phyloP scores from a whole-genome alignment of 2,113 vertebrate species.

The Prunella himalayana region DNA sequence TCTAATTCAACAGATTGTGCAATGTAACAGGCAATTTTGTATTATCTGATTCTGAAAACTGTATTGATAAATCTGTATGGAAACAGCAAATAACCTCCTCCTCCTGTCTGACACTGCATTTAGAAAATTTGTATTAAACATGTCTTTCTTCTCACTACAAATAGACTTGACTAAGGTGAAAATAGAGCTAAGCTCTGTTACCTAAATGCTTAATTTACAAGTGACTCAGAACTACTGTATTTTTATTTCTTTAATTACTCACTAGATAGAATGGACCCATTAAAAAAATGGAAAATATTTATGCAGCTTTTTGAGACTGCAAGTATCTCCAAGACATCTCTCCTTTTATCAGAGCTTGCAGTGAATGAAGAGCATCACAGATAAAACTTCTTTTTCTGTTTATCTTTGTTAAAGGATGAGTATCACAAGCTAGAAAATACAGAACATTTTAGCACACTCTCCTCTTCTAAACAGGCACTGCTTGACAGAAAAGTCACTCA shows the following conservation, averaged over 20 bases:
- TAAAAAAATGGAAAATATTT: slow-evolving; percentile 22
- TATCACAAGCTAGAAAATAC: not conserved
- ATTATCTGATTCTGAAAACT: not conserved
- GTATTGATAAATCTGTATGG: not conserved
- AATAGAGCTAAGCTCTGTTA: not conserved
- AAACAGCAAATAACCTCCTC: not conserved
- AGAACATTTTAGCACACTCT: not conserved
- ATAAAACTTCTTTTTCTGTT: not conserved
- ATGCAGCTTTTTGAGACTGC: not conserved
- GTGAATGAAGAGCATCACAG: slow-evolving; percentile 2
- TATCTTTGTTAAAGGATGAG: not conserved
- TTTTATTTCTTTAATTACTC: not conserved
- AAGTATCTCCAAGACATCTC: not conserved
- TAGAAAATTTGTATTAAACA: not conserved
- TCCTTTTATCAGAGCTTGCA: not conserved
- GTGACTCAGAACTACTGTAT: not conserved
- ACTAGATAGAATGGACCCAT: not conserved
- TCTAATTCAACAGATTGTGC: not conserved
- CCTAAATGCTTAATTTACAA: not conserved
- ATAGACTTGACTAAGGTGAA: not conserved
- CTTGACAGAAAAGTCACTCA: slow-evolving; percentile 6
- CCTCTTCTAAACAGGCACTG: not conserved
- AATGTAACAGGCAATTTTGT: not conserved
- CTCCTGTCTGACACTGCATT: not conserved
- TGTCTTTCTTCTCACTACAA: not conserved